Evolutionary conservation across 2,888 invertebrate genomes (phyloP).

Genomic region (Nemotelus nigrinus): DNA sequence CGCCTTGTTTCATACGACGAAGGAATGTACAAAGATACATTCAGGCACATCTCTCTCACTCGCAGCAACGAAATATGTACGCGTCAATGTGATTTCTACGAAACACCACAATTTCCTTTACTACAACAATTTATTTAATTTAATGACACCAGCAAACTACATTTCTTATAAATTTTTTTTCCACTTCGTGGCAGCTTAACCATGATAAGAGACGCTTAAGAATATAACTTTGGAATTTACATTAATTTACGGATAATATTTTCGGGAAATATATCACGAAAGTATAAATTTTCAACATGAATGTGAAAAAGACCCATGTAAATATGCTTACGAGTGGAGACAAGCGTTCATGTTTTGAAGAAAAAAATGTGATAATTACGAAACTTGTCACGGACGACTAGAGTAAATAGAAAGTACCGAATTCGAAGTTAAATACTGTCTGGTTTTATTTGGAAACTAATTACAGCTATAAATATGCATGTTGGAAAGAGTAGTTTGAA

Average conservation of each 20-base stretch:
- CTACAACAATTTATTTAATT: constrained; percentile 9
- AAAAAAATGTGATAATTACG: too few species aligned
- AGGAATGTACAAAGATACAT: background rate
- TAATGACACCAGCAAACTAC: background rate
- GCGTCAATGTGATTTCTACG: background rate
- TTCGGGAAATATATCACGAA: too few species aligned
- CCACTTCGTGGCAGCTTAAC: background rate
- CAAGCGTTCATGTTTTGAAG: too few species aligned
- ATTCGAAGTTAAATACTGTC: too few species aligned
- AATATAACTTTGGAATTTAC: background rate
- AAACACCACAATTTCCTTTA: constrained; percentile 2
- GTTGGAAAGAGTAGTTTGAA: too few species aligned
- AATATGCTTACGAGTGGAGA: too few species aligned
- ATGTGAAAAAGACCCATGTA: too few species aligned
- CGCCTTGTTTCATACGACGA: background rate
- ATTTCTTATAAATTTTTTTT: background rate
- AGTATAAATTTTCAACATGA: too few species aligned
- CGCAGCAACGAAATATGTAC: background rate
- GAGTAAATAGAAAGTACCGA: too few species aligned
- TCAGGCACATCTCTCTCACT: background rate
- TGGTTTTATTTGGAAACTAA: too few species aligned
- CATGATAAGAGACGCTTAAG: constrained; percentile 1
- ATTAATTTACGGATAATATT: constrained; percentile 10
- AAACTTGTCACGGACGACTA: too few species aligned
- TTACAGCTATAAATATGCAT: too few species aligned